Percentiles rank a stretch among this genome's conserved stretches.
These are phyloP conservation scores for Drosophila kohkoa DNA, from an alignment of 1,140 invertebrate species.

Conservation along the genomic window DNA sequence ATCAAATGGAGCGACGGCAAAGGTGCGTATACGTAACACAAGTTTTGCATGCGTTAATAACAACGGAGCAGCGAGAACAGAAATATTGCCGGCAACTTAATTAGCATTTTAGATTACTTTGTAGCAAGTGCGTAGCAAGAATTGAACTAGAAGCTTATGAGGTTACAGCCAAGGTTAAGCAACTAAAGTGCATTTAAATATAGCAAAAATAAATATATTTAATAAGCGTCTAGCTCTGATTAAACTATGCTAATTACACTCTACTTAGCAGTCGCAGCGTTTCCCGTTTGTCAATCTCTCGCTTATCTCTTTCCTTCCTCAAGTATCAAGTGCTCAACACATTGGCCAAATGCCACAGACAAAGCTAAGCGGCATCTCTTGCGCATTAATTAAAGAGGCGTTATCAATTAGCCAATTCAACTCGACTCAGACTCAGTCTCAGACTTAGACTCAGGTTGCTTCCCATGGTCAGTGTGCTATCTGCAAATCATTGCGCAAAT, in stretches of 20 bases:
- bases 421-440: background rate
- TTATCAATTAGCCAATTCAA: slow-evolving; percentile 67
- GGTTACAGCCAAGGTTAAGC: slow-evolving; percentile 41
- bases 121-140: slow-evolving; percentile 69
- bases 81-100: slow-evolving; percentile 80
- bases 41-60: slow-evolving; percentile 62
- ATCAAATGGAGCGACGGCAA: slow-evolving; percentile 30
- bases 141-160: slow-evolving; percentile 40
- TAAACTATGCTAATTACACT: slow-evolving; percentile 59
- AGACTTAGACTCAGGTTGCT: slow-evolving; percentile 1
- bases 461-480: slow-evolving; percentile 56
- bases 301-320: background rate
- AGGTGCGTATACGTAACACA: slow-evolving; percentile 68
- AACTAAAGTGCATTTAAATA: slow-evolving; percentile 48
- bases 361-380: slow-evolving; percentile 25
- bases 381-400: slow-evolving; percentile 68
- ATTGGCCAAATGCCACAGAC: slow-evolving; percentile 37
- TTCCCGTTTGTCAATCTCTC: slow-evolving; percentile 64
- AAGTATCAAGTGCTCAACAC: slow-evolving; percentile 45
- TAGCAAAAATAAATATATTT: slow-evolving; percentile 12
- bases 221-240: slow-evolving; percentile 48
- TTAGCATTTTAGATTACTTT: slow-evolving; percentile 80
- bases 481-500: slow-evolving; percentile 79
- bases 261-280: slow-evolving; percentile 48
- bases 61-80: slow-evolving; percentile 38